phyloP scores from a whole-genome alignment of 2,113 vertebrate species.

The Anoura caudifer region DNA sequence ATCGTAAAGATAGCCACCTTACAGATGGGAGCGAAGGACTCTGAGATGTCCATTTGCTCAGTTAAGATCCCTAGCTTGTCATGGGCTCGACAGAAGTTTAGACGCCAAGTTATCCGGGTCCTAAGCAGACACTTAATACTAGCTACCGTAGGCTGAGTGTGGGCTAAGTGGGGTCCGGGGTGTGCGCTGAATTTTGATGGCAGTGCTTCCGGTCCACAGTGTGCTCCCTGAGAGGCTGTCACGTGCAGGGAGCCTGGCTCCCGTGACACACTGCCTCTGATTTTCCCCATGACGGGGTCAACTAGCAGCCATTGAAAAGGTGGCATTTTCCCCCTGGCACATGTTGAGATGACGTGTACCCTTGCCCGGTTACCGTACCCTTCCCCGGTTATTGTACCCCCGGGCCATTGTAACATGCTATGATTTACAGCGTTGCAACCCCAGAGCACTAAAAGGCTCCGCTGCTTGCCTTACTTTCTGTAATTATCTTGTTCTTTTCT shows the following conservation, averaged over 20 bases:
- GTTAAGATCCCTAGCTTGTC: not conserved
- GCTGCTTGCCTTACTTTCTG: not conserved
- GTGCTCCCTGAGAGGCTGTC: not conserved
- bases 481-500: slow-evolving; percentile 1
- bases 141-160: no score
- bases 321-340: not conserved
- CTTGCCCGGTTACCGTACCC: not conserved
- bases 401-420: not conserved
- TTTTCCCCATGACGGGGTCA: not conserved
- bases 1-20: not conserved
- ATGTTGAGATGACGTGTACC: not conserved
- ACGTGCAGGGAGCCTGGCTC: not conserved
- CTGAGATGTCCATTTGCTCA: not conserved
- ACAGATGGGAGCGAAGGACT: not conserved
- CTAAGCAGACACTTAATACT: not conserved
- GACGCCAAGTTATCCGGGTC: not conserved
- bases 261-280: not conserved
- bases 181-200: not conserved
- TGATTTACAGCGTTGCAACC: not conserved
- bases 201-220: not conserved
- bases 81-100: not conserved
- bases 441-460: not conserved
- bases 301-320: not conserved
- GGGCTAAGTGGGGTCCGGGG: no score
- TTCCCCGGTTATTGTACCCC: not conserved